A percentile compares a stretch with the other conserved stretches of the same genome.
Evolutionary conservation across 2,113 vertebrate species (phyloP).

Genomic region (Syrmaticus mikado): DNA sequence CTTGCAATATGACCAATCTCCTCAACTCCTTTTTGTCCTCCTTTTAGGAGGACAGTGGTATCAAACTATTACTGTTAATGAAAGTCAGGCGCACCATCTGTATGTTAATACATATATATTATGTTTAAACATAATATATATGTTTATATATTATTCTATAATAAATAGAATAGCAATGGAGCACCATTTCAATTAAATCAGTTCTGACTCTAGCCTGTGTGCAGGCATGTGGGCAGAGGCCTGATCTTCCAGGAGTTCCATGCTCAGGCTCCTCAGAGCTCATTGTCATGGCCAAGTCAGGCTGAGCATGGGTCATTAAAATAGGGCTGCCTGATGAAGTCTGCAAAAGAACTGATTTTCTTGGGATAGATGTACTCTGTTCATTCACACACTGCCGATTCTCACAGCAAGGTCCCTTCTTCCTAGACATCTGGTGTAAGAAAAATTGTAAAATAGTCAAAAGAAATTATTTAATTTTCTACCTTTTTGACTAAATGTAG

Average conservation of each 20-base stretch:
- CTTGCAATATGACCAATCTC: neutral
- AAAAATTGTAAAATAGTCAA: neutral
- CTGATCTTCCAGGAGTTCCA: neutral
- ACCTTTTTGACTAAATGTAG: neutral
- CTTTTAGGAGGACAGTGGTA: neutral
- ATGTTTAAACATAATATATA: no score
- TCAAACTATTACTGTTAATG: neutral
- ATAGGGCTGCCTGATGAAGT: neutral
- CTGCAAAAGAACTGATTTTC: neutral
- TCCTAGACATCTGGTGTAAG: neutral
- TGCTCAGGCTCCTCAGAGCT: neutral
- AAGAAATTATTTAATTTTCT: neutral
- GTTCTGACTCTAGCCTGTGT: neutral
- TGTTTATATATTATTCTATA: no score
- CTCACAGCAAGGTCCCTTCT: neutral
- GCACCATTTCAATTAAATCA: neutral
- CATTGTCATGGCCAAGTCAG: neutral
- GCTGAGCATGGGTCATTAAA: neutral
- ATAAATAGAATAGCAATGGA: conserved; percentile 2
- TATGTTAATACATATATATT: no score
- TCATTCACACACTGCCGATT: neutral
- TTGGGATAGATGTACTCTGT: neutral
- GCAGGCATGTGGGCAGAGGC: neutral
- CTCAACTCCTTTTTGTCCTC: neutral
- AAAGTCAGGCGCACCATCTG: neutral